Percentiles rank a stretch among this genome's conserved stretches.
Evolutionary conservation across 23 tunicate species (phyloP).

Genomic region (Botrylloides violaceus): DNA sequence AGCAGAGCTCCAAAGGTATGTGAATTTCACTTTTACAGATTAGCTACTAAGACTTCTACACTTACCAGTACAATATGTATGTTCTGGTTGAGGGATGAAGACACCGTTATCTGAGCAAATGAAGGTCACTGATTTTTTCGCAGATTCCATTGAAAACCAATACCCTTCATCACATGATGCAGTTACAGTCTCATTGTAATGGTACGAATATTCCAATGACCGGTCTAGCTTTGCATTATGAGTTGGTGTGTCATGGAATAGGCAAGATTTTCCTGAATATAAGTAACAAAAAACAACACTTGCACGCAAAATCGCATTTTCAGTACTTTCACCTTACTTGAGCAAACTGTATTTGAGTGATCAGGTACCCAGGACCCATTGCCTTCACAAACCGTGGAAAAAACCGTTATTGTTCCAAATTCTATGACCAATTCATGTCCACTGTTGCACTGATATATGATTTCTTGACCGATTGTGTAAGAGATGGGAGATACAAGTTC

Average conservation of each 20-base stretch:
- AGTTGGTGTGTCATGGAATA: slow-evolving; percentile 1
- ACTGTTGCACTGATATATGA: slow-evolving; percentile 43
- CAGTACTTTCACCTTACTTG: too few species aligned
- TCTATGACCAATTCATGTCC: slow-evolving; percentile 27
- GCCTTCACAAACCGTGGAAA: slow-evolving; percentile 34
- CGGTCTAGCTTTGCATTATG: neutral
- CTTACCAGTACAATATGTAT: slow-evolving; percentile 45
- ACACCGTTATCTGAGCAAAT: slow-evolving; percentile 25
- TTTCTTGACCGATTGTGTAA: slow-evolving; percentile 23
- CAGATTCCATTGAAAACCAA: slow-evolving; percentile 44
- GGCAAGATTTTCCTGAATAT: slow-evolving; percentile 17
- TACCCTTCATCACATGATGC: slow-evolving; percentile 52
- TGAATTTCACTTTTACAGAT: too few species aligned
- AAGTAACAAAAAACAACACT: neutral
- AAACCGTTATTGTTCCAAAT: neutral
- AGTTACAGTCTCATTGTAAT: slow-evolving; percentile 33
- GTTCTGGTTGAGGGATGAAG: slow-evolving; percentile 53
- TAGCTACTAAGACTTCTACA: too few species aligned
- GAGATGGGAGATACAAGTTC: slow-evolving; percentile 10
- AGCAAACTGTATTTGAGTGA: slow-evolving; percentile 6
- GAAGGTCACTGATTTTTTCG: slow-evolving; percentile 23
- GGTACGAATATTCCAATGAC: slow-evolving; percentile 16
- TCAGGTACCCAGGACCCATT: slow-evolving; percentile 38
- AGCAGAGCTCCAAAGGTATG: too few species aligned
- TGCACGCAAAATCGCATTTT: too few species aligned